phyloP scores from a whole-genome alignment of 2,797 vertebrate species.

The Malacoctenus gilli region DNA sequence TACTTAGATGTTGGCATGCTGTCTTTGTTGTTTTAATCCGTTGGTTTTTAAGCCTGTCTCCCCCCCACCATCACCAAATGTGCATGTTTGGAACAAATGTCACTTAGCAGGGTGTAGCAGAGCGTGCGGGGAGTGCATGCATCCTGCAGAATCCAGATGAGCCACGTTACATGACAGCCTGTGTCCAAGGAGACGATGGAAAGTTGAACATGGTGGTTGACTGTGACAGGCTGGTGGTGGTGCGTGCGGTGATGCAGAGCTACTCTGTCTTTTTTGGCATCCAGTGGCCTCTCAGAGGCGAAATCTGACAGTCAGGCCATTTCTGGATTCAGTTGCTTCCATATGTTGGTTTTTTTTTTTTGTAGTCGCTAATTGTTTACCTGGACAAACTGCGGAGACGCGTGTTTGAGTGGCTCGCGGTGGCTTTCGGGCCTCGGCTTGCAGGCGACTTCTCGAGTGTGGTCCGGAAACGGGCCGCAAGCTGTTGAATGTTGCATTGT shows the following conservation, averaged over 20 bases:
- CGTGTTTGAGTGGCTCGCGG: slow-evolving; percentile 58
- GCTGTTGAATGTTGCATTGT: slow-evolving; percentile 67
- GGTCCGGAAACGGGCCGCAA: slow-evolving; percentile 50
- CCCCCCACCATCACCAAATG: slow-evolving; percentile 1
- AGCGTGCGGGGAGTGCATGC: slow-evolving; percentile 28
- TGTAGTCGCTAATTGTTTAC: slow-evolving; percentile 68
- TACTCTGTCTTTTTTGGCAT: too few species aligned
- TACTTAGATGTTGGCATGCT: slow-evolving; percentile 49
- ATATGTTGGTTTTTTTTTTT: too few species aligned
- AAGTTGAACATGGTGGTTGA: slow-evolving; percentile 75
- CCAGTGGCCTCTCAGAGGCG: too few species aligned
- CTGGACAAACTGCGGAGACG: slow-evolving; percentile 58
- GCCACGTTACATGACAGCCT: slow-evolving; percentile 46
- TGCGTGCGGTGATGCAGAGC: slow-evolving; percentile 59
- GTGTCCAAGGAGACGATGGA: slow-evolving; percentile 67
- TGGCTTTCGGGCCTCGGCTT: slow-evolving; percentile 45
- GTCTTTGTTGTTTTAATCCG: slow-evolving; percentile 53
- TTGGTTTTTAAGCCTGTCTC: slow-evolving; percentile 51
- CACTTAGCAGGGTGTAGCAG: slow-evolving; percentile 56
- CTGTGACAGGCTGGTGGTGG: slow-evolving; percentile 65
- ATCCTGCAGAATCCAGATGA: slow-evolving; percentile 57
- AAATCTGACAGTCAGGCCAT: too few species aligned
- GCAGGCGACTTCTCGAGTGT: slow-evolving; percentile 36
- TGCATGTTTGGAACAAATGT: slow-evolving; percentile 37
- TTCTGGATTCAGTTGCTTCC: too few species aligned